Evolutionary conservation across 2,888 invertebrate genomes (phyloP).

Genomic region (Polyommatus iphigenia): DNA sequence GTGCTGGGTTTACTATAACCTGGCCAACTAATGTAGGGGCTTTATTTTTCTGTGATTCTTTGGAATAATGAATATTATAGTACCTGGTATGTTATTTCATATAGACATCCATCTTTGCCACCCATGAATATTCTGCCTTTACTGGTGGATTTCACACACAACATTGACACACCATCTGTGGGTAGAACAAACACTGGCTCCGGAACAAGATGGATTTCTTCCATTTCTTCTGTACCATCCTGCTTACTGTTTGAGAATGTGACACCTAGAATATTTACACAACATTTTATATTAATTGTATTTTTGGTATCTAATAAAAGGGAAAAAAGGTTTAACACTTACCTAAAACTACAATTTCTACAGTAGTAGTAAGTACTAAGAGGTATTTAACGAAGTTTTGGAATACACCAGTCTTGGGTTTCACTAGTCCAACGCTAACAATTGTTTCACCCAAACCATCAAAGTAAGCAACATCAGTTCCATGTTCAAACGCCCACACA

Average conservation of each 20-base stretch:
- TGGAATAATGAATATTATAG: neutral
- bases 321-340: constrained; percentile 53
- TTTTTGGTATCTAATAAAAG: neutral
- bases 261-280: constrained; percentile 59
- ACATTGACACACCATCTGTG: constrained; percentile 92
- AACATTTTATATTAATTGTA: neutral
- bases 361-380: constrained; percentile 94
- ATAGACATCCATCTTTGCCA: constrained; percentile 95
- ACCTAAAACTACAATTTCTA: constrained; percentile 95
- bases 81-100: constrained; percentile 97
- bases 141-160: constrained; percentile 88
- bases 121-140: constrained; percentile 96
- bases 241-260: constrained; percentile 72
- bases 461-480: constrained; percentile 96
- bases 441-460: constrained; percentile 97
- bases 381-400: constrained; percentile 94
- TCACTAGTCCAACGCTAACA: constrained; percentile 93
- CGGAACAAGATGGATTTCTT: constrained; percentile 94
- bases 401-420: constrained; percentile 93
- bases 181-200: constrained; percentile 96
- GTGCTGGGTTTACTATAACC: no score
- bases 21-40: no score
- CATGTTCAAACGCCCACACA: constrained; percentile 98
- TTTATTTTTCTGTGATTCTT: no score
- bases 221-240: constrained; percentile 72